These are phyloP conservation scores for Muricea muricata DNA, from an alignment of 92 coral and sea anemone species.

Conservation along the genomic window DNA sequence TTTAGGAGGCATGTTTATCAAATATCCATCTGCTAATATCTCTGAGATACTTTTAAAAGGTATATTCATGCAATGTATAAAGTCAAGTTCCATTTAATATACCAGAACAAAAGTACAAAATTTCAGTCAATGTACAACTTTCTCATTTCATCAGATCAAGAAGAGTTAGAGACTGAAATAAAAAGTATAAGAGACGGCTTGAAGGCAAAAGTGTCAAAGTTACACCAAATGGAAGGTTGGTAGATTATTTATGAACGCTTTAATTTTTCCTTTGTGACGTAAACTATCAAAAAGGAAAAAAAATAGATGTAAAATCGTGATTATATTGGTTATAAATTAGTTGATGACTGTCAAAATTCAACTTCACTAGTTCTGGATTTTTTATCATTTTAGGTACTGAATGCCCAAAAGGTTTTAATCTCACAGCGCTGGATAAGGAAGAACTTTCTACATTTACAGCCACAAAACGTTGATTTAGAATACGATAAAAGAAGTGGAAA, in stretches of 20 bases:
- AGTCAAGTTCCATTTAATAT: too few species aligned
- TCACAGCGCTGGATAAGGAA: constrained; percentile 71
- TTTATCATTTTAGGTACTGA: constrained; percentile 66
- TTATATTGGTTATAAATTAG: too few species aligned
- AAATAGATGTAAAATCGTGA: too few species aligned
- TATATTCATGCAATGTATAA: too few species aligned
- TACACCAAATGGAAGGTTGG: constrained; percentile 90
- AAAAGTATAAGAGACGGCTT: constrained; percentile 66
- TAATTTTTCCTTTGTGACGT: too few species aligned
- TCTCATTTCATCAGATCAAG: constrained; percentile 74
- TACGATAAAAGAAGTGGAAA: background rate
- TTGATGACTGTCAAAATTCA: too few species aligned
- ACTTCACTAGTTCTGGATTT: background rate
- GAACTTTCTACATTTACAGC: constrained; percentile 53
- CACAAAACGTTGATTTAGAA: background rate
- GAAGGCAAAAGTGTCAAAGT: constrained; percentile 86
- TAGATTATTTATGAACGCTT: too few species aligned
- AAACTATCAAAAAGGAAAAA: too few species aligned
- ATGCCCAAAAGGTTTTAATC: constrained; percentile 79
- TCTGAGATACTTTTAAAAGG: constrained; percentile 80
- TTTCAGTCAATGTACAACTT: too few species aligned
- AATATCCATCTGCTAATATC: constrained; percentile 72
- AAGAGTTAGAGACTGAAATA: constrained; percentile 75
- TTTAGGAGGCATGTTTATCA: constrained; percentile 82
- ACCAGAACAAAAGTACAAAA: too few species aligned